Conservation (phyloP, 2,888 invertebrate genomes). For the Gordius sp. region DNA sequence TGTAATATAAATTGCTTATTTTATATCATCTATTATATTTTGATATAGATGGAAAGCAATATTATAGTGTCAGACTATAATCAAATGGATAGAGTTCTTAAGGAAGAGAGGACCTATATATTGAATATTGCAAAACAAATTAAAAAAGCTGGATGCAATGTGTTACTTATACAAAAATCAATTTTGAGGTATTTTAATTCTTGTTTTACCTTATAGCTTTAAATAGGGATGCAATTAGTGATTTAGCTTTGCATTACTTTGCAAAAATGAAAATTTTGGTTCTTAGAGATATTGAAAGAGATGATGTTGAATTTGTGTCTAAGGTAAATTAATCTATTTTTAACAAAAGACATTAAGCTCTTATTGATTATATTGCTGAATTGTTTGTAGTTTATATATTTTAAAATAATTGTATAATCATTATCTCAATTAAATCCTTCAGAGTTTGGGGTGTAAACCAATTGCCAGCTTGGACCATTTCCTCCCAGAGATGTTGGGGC, state of each 20-base stretch:
- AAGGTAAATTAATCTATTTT: conserved; percentile 34
- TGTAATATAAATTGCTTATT: conserved; percentile 34
- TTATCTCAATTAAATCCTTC: conserved; percentile 22
- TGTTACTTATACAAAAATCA: conserved; percentile 62
- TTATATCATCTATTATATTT: not conserved
- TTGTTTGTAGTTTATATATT: not conserved
- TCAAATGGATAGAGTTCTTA: conserved; percentile 93
- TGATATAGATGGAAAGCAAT: conserved; percentile 60
- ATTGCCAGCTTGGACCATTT: conserved; percentile 97
- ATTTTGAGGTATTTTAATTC: conserved; percentile 44
- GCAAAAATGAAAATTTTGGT: conserved; percentile 97
- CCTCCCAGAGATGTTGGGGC: conserved; percentile 59
- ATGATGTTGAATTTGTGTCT: conserved; percentile 88
- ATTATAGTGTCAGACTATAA: conserved; percentile 79
- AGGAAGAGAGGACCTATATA: conserved; percentile 87
- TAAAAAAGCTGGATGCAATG: conserved; percentile 90
- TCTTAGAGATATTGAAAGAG: conserved; percentile 83
- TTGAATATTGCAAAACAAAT: conserved; percentile 93
- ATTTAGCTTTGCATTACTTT: conserved; percentile 81
- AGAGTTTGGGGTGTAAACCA: conserved; percentile 63
- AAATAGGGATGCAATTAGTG: conserved; percentile 82
- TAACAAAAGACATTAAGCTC: not conserved
- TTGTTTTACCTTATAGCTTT: too few relatives aligned
- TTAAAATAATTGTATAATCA: conserved; percentile 19
- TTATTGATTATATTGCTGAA: not conserved